Evolutionary conservation across 1,140 invertebrate genomes (phyloP), one percentile per base, ranked within the genome.

Genomic region (Leguminivora glycinivorella): DNA sequence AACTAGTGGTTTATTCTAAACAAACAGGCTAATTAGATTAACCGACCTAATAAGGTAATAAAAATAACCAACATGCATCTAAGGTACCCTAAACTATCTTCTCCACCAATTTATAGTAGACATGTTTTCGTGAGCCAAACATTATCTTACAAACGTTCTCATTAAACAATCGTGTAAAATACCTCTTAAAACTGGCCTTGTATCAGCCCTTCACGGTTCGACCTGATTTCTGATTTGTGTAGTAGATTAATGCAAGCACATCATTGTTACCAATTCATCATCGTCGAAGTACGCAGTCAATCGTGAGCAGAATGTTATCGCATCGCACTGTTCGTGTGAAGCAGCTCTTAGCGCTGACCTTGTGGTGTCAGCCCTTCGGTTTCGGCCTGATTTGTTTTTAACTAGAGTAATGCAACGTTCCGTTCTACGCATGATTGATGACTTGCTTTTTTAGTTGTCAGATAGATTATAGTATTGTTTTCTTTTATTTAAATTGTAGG

Each of bases 321-420:
- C 58, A 63, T 9, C 25, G 58, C 74, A 72, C 60, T 67, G 70
- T 68, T 72, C 69, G 34, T 70, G 56, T 70, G 69, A 7, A 52
- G 38, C n/a, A 26, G 26, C 63, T 40, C 66, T 67, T 67, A 67
- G 31, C 26, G 26, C 26, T 70, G 73, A 77, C 75, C 75, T 58
- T 68, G 69, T 72, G 70, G 10, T 52, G 47, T 52, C 47, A 67
- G 58, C 71, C 63, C 72, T 56, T 70, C 70, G 63, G 67, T 26
- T 67, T 72, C 67, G 69, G 17, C 72, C 75, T 83, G 75, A 83
- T 83, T 78, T 66, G 72, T 77, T 81, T 77, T 77, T 83, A 83
- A 83, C 79, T 77, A 78, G 72, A 52, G 56, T 69, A 69, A 73
- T 70, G 26, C 40, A 52, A 56, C 40, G 22, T 43, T 43, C 17